phyloP scores from a whole-genome alignment of 2,888 invertebrate genomes.

The Drosophila macrospina region DNA sequence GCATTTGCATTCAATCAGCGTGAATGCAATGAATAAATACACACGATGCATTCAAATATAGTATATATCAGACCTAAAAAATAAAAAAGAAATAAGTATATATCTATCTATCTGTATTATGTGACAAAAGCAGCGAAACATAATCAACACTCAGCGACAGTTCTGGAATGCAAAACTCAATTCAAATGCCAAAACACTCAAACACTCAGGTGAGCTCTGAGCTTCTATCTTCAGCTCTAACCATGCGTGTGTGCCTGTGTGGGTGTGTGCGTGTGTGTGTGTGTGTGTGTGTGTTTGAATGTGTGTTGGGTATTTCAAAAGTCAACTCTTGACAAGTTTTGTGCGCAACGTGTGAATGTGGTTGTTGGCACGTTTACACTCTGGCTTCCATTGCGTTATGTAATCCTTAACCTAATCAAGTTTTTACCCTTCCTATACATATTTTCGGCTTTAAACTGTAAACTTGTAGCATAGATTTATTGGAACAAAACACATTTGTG shows the following conservation, averaged over 20 bases:
- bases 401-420: constrained; percentile 8
- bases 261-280: constrained; percentile 15
- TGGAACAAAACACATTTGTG: no score
- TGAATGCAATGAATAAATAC: constrained; percentile 20
- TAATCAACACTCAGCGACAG: constrained; percentile 60
- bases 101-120: constrained; percentile 45
- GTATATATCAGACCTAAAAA: constrained; percentile 28
- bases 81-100: no score
- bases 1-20: constrained; percentile 74
- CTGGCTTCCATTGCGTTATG: constrained; percentile 13
- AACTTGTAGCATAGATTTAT: constrained; percentile 1
- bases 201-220: constrained; percentile 44
- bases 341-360: constrained; percentile 26
- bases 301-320: constrained; percentile 47
- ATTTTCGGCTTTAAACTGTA: constrained; percentile 9
- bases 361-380: constrained; percentile 37
- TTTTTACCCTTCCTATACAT: background rate
- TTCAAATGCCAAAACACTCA: constrained; percentile 77
- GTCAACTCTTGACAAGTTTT: constrained; percentile 56
- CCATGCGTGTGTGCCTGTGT: constrained; percentile 22
- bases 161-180: constrained; percentile 57
- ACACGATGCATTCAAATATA: constrained; percentile 33
- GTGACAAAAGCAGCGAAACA: constrained; percentile 58
- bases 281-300: background rate
- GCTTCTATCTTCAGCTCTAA: constrained; percentile 18